Percentiles rank a stretch among this genome's conserved stretches.
phyloP scores from a whole-genome alignment of 2,888 invertebrate genomes.

The Clepsis dumicolana region DNA sequence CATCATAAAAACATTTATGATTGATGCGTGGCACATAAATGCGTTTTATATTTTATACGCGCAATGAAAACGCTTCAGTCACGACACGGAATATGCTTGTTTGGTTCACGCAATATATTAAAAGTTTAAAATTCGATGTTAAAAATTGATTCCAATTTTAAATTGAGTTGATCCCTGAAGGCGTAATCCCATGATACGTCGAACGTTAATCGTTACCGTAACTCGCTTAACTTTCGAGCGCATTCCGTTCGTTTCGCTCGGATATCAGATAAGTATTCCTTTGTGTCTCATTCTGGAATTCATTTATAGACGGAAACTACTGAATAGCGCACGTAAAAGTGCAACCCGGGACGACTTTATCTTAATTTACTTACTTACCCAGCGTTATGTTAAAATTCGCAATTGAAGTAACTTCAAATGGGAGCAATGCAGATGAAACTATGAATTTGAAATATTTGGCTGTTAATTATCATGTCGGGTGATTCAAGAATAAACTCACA shows the following conservation, averaged over 20 bases:
- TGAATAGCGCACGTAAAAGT: neutral
- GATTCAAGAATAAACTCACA: constrained; percentile 44
- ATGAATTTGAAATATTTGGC: neutral
- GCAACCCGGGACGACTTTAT: neutral
- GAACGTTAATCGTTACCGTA: constrained; percentile 37
- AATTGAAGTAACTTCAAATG: neutral
- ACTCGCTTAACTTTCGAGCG: constrained; percentile 37
- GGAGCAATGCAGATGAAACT: too few relatives aligned
- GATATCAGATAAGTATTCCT: constrained; percentile 18
- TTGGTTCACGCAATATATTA: neutral
- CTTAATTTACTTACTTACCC: neutral
- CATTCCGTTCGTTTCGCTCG: constrained; percentile 23
- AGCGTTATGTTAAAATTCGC: neutral
- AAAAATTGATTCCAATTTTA: constrained; percentile 36
- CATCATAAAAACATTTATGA: constrained; percentile 38
- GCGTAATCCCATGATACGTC: constrained; percentile 37
- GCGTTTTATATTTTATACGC: constrained; percentile 11
- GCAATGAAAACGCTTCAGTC: constrained; percentile 13
- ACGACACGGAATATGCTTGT: neutral
- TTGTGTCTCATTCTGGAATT: constrained; percentile 12
- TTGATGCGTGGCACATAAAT: constrained; percentile 30
- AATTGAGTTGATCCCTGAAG: constrained; percentile 34
- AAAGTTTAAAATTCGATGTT: neutral
- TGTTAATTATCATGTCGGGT: constrained; percentile 7
- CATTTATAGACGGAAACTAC: constrained; percentile 3